These are phyloP conservation scores for Pentalonia nigronervosa DNA, from an alignment of 1,140 invertebrate genomes.

Conservation along the genomic window DNA sequence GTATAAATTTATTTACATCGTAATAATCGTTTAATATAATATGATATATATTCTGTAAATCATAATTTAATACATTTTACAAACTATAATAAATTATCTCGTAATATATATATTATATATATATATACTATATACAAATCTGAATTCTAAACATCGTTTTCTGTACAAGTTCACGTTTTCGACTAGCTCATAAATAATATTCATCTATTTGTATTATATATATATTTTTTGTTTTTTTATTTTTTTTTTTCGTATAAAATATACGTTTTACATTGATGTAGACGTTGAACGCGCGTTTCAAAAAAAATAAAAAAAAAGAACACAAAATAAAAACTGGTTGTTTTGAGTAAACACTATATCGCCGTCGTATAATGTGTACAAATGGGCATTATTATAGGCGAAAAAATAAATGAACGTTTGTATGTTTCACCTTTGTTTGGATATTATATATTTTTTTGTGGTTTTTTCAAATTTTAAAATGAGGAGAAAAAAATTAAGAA, in stretches of 20 bases:
- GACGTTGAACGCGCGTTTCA: conserved; percentile 34
- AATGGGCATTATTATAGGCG: background rate
- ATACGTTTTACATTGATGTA: conserved; percentile 26
- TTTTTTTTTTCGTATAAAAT: background rate
- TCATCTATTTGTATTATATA: conserved; percentile 43
- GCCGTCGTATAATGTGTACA: background rate
- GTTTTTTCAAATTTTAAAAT: conserved; percentile 14
- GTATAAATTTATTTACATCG: conserved; percentile 27
- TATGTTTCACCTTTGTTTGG: background rate
- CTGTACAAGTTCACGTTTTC: conserved; percentile 48
- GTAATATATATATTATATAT: conserved; percentile 5
- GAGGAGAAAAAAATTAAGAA: background rate
- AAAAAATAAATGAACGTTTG: background rate
- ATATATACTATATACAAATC: conserved; percentile 13
- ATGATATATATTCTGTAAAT: conserved; percentile 20
- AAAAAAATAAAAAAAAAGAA: background rate
- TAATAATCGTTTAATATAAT: conserved; percentile 16
- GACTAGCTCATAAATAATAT: conserved; percentile 54
- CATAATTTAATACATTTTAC: conserved; percentile 42
- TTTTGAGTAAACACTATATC: conserved; percentile 11
- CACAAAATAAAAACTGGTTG: conserved; percentile 10
- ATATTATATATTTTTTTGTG: conserved; percentile 5
- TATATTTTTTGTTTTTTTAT: background rate
- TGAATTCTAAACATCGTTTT: conserved; percentile 47
- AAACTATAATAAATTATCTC: conserved; percentile 55